Evolutionary conservation across 2,888 invertebrate genomes (phyloP).

Genomic region (Acheta domesticus): DNA sequence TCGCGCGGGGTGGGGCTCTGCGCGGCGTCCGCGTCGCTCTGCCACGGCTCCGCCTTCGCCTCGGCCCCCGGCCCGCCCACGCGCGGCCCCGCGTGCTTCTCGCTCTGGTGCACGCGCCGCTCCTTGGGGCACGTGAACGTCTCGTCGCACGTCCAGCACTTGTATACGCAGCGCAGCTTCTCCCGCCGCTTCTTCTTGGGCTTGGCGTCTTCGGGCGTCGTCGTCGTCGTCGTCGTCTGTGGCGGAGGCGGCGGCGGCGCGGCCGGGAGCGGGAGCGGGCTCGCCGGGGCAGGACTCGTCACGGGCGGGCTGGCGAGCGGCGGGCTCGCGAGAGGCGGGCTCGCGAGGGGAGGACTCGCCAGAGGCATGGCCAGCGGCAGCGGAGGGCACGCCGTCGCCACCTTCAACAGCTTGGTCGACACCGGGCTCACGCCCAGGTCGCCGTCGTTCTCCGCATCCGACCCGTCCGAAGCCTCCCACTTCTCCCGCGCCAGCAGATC

Average conservation of each 20-base stretch:
- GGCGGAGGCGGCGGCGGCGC: background rate
- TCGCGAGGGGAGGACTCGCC: background rate
- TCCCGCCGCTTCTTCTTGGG: slow-evolving; percentile 21
- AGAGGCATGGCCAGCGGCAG: background rate
- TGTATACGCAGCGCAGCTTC: slow-evolving; percentile 47
- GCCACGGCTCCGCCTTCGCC: too few species aligned
- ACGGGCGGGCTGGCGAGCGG: too few species aligned
- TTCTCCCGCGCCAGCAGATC: slow-evolving; percentile 65
- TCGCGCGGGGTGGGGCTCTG: background rate
- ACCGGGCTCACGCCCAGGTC: background rate
- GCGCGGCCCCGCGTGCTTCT: slow-evolving; percentile 48
- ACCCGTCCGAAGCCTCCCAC: slow-evolving; percentile 66
- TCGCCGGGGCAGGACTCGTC: background rate
- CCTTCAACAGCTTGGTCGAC: too few species aligned
- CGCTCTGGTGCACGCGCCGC: slow-evolving; percentile 59
- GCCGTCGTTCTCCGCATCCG: slow-evolving; percentile 52
- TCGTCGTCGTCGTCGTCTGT: background rate
- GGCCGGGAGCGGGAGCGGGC: background rate
- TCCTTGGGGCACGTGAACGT: slow-evolving; percentile 61
- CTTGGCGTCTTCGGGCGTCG: background rate
- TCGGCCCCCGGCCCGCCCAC: too few species aligned
- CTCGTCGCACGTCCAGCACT: slow-evolving; percentile 58
- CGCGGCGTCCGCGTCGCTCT: background rate
- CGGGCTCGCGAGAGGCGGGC: background rate
- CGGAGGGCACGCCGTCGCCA: background rate